Evolutionary conservation across 2,113 vertebrate genomes (phyloP).

Genomic region (Zeus faber): DNA sequence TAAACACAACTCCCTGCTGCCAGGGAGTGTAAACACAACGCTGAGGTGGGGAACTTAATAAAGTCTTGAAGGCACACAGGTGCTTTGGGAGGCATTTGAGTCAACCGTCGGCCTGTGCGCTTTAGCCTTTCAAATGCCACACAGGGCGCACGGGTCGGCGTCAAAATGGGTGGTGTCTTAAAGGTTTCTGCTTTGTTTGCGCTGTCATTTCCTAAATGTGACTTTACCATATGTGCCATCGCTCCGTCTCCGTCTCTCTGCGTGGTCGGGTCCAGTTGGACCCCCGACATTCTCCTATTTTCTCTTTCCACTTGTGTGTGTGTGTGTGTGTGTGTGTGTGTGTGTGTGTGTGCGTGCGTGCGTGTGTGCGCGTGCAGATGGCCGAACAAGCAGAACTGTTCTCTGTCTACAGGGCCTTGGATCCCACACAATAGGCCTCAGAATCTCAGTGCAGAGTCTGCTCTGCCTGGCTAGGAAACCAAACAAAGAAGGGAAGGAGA

Average conservation of each 20-base stretch:
- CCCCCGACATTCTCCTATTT: slow-evolving; percentile 8
- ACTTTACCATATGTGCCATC: background rate
- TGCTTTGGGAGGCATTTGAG: too few relatives aligned
- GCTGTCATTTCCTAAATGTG: too few relatives aligned
- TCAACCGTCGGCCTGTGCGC: too few relatives aligned
- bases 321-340: slow-evolving; percentile 31
- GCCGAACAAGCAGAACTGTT: slow-evolving; percentile 49
- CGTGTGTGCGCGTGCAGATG: slow-evolving; percentile 55
- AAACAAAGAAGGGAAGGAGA: slow-evolving; percentile 57
- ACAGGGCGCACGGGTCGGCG: too few relatives aligned
- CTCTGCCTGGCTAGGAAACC: slow-evolving; percentile 43
- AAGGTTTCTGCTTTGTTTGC: too few relatives aligned
- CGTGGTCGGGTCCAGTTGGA: slow-evolving; percentile 31
- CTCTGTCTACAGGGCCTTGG: slow-evolving; percentile 53
- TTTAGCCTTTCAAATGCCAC: too few relatives aligned
- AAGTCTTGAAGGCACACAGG: too few relatives aligned
- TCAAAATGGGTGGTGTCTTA: too few relatives aligned
- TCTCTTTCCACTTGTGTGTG: background rate
- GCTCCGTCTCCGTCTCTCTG: background rate
- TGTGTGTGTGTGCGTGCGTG: slow-evolving; percentile 15
- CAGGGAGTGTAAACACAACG: too few relatives aligned
- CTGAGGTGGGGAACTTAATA: too few relatives aligned
- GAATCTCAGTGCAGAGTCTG: slow-evolving; percentile 38
- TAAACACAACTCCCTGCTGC: too few relatives aligned
- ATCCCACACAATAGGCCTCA: slow-evolving; percentile 52